A percentile compares a stretch with the other conserved stretches of the same genome.
Conservation (phyloP, 2,797 vertebrate genomes). For the Valencia hispanica region DNA sequence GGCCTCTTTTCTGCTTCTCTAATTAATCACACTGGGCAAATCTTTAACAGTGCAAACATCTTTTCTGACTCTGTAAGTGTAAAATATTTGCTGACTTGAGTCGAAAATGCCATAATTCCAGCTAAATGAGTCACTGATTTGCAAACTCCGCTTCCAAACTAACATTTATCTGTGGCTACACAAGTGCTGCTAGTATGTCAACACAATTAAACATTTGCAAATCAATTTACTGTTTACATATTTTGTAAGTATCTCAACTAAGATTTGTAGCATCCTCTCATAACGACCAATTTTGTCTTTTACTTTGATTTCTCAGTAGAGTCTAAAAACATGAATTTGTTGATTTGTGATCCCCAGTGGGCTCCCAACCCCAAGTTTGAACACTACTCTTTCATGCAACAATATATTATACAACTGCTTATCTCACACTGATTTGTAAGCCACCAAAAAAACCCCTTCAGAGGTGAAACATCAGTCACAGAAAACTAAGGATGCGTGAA, state of each 20-base stretch:
- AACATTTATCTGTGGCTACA: neutral
- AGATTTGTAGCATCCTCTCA: neutral
- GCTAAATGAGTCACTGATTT: neutral
- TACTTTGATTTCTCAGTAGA: neutral
- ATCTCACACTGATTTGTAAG: neutral
- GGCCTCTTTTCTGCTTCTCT: neutral
- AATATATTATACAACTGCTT: neutral
- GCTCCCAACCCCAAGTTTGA: neutral
- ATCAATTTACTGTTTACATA: neutral
- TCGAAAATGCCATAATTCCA: neutral
- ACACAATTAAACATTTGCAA: neutral
- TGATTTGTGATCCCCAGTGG: neutral
- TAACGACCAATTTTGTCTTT: neutral
- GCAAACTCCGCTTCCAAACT: neutral
- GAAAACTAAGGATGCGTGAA: neutral
- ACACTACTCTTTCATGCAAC: neutral
- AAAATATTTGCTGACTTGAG: neutral
- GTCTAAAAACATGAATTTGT: neutral
- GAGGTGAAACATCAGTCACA: neutral
- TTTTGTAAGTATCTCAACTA: neutral
- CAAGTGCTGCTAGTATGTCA: neutral
- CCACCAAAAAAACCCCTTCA: neutral
- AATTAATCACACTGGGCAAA: neutral
- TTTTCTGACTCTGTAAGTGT: neutral
- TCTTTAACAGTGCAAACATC: too few relatives aligned